Base-by-base conservation (phyloP, 2,113 vertebrate species). In the Rhea americana region DNA sequence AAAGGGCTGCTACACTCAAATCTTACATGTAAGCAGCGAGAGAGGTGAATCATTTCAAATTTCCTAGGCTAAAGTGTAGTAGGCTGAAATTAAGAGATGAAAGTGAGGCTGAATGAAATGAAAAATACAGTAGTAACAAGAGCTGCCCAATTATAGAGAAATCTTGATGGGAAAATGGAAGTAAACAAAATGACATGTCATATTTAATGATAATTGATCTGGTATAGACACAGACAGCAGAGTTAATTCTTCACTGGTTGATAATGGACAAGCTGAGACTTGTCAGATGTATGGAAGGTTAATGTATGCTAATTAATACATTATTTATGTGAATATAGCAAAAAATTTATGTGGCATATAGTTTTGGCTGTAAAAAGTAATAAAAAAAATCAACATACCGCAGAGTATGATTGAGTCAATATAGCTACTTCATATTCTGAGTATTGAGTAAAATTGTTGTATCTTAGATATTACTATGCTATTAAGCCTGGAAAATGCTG, bases 401-500 rank as follows among this genome's bases (percentile, higher is more conserved):
- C n/a, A 51, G n/a, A 25, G n/a, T 51, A 37, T 35, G 45, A 71
- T 5, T 26, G 68, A 71, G n/a, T 16, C 32, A 70, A 51, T 67
- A 67, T 65, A 84, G 35, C 28, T 88, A 21, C 32, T 85, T 83
- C 35, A 28, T 68, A 81, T 75, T 81, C 43, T 67, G 53, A 1
- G 11, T 59, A 21, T 16, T 56, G 32, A 35, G 5, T 41, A 65
- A 91, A 93, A 93, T 26, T 56, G 22, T 8, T 28, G 1, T 56
- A 58, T 58, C 61, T 91, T 81, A 51, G 61, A 53, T 20, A 41
- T 41, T 32, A 53, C 48, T 79, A 56, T 0, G 1, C 48, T 79
- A n/a, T 45, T 76, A 88, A 73, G 53, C 35, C 74, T 93, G 58
- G 58, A 89, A 89, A 94, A 93, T 82, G 81, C 51, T 73, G 53